Evolutionary conservation across 2,113 vertebrate species (phyloP).

Genomic region (Podarcis raffonei): DNA sequence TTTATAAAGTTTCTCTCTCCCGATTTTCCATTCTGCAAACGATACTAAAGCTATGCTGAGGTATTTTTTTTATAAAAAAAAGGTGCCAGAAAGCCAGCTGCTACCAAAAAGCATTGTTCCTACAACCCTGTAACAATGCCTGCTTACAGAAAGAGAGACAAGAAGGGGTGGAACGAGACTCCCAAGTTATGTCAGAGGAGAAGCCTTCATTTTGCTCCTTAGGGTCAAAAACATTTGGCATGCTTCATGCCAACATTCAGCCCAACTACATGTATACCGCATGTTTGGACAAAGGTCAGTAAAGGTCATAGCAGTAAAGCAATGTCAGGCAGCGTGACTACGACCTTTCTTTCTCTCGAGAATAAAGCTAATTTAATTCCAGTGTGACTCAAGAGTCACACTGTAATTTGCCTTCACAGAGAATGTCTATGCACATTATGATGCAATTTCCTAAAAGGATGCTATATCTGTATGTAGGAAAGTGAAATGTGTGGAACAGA

Average conservation of each 20-base stretch:
- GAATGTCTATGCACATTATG: background rate
- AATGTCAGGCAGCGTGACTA: background rate
- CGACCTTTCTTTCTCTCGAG: slow-evolving; percentile 9
- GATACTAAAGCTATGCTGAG: slow-evolving; percentile 91
- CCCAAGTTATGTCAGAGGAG: slow-evolving; percentile 43
- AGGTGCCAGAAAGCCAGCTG: slow-evolving; percentile 81
- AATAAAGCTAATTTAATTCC: slow-evolving; percentile 19
- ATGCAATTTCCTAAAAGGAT: background rate
- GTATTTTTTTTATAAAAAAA: slow-evolving; percentile 84
- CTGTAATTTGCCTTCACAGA: slow-evolving; percentile 11
- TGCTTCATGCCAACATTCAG: background rate
- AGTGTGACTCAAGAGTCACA: slow-evolving; percentile 10
- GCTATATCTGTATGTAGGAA: background rate
- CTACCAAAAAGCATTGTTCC: slow-evolving; percentile 71
- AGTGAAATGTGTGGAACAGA: slow-evolving; percentile 9
- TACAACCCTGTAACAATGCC: slow-evolving; percentile 69
- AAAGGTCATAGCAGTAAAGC: slow-evolving; percentile 15
- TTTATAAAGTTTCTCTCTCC: slow-evolving; percentile 81
- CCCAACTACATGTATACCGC: background rate
- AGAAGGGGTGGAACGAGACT: slow-evolving; percentile 16
- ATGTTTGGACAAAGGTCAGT: slow-evolving; percentile 1
- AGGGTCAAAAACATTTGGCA: background rate
- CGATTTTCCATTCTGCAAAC: slow-evolving; percentile 78
- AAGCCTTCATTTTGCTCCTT: slow-evolving; percentile 48
- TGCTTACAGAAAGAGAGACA: slow-evolving; percentile 37